Evolutionary conservation across 2,113 vertebrate species (phyloP), one percentile per base, ranked within the genome.

Genomic region (Datnioides undecimradiatus): DNA sequence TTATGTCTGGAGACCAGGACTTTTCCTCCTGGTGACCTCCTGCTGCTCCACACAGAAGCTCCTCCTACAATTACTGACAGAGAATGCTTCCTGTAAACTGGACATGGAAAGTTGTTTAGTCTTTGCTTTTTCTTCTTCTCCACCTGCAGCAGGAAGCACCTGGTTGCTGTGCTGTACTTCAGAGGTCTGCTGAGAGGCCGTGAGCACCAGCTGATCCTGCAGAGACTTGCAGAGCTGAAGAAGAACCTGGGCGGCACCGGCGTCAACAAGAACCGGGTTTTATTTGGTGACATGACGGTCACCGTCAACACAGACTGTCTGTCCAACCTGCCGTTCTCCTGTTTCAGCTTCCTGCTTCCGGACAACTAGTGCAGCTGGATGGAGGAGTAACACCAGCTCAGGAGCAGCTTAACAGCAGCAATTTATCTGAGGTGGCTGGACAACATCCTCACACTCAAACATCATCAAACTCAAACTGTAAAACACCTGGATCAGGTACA

Each of bases 161-260:
- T 95, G 57, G 62, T 84, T 0, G 94, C 94, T 0, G 74, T 95
- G 12, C 86, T 95, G 76, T 83, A 87, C 51, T 95, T 95, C 85
- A 78, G 94, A 51, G 95, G 95, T 9, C 52, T 90, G 19, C 3
- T 33, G 25, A 36, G 89, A 5, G 92, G 93, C 19, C 79, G 87
- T 0, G 91, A 94, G 8, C 88, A 79, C 45, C 92, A 79, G 49
- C 57, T 75, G 36, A 92, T 95, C 66, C 89, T 95, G 2, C 90
- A 70, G 52, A 46, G 8, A 1, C 57, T 95, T 23, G 6, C 49
- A 0, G 54, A 87, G 68, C 81, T 94, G 64, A 93, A 89, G 83
- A 76, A 49, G 54, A 68, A 54, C 0, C 0, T 0, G 21, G 40
- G 16, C 23, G 9, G 8, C 16, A 10, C 0, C 25, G 4, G 0